phyloP scores from a whole-genome alignment of 2,888 invertebrate genomes.

The Capitulum mitella region DNA sequence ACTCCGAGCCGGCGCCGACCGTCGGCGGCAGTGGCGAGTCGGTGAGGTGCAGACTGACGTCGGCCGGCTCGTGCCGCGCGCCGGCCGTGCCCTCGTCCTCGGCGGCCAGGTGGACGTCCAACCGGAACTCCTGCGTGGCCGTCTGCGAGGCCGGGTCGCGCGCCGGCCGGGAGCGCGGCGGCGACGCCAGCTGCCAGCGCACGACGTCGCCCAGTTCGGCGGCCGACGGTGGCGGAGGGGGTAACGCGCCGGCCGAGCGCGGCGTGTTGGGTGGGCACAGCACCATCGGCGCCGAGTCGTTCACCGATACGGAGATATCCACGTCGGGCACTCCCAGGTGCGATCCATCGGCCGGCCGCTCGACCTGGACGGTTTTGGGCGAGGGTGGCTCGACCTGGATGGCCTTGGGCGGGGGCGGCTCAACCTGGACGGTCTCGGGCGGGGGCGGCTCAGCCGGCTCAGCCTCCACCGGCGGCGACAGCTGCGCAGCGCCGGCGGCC shows the following conservation, averaged over 20 bases:
- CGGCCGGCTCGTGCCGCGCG: not conserved
- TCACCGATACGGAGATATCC: not conserved
- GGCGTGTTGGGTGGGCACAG: conserved; percentile 15
- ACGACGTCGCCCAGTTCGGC: not conserved
- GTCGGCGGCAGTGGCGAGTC: not conserved
- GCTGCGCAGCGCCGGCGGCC: not conserved
- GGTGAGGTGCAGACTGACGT: not conserved
- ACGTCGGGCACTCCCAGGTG: too few relatives aligned
- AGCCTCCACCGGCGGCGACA: not conserved
- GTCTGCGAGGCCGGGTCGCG: not conserved
- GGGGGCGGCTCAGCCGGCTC: too few relatives aligned
- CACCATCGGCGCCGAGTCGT: not conserved
- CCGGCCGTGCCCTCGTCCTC: not conserved
- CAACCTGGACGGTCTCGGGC: too few relatives aligned
- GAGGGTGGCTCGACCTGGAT: too few relatives aligned
- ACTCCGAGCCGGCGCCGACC: not conserved
- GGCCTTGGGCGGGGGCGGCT: too few relatives aligned
- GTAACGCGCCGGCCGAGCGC: not conserved
- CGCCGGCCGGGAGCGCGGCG: not conserved
- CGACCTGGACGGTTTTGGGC: too few relatives aligned
- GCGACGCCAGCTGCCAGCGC: not conserved
- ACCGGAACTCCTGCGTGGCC: not conserved
- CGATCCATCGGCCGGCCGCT: too few relatives aligned
- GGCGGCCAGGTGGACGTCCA: not conserved
- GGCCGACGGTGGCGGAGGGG: not conserved